Evolutionary conservation across 2,888 invertebrate species (phyloP), one percentile per base, ranked within the genome.

Genomic region (Coelopa pilipes): DNA sequence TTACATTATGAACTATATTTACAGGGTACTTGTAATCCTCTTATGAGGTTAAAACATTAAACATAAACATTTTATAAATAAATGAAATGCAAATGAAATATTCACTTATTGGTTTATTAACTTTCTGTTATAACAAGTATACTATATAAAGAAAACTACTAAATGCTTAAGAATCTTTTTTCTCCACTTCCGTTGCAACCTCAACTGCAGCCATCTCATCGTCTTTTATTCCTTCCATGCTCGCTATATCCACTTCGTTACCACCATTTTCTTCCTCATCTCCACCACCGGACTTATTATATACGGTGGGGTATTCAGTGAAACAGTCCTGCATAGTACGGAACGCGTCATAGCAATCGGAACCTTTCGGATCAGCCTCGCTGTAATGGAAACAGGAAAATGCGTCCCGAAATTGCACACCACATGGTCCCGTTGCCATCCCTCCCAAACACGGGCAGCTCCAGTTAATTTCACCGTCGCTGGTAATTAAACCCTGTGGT

Each of bases 371-470:
- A 3, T 97, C 97, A 3, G 93, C 93, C 74, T 91, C 91, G 78
- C 95, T 96, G 81, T 96, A 94, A 86, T 98, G 97, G 86, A 98
- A 98, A 88, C 98, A 98, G 47, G 95, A 93, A 87, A 98, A 97
- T 1, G 98, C 97, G 79, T 96, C 94, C 59, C 98, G 90, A 88
- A 98, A 98, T 86, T 96, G 94, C 15, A 93, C 90, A 0, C 97
- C 98, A 86, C 98, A 98, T 0, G 98, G 98, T 0, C 98, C 98
- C 0, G 96, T 96, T 7, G 97, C 96, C 95, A 98, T 97, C n/a
- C 97, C 97, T 15, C 98, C 98, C 50, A 98, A 90, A 86, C 98
- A 98, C 0, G 98, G 98, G 84, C 98, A 98, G 85, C 94, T 94
- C 98, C 98, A 98, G 89, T 98, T 98, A 78, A 98, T 96, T 76